A percentile compares a stretch with the other conserved stretches of the same genome.
These are phyloP conservation scores for Esox lucius DNA, from an alignment of 2,797 vertebrate species.

Conservation along the genomic window DNA sequence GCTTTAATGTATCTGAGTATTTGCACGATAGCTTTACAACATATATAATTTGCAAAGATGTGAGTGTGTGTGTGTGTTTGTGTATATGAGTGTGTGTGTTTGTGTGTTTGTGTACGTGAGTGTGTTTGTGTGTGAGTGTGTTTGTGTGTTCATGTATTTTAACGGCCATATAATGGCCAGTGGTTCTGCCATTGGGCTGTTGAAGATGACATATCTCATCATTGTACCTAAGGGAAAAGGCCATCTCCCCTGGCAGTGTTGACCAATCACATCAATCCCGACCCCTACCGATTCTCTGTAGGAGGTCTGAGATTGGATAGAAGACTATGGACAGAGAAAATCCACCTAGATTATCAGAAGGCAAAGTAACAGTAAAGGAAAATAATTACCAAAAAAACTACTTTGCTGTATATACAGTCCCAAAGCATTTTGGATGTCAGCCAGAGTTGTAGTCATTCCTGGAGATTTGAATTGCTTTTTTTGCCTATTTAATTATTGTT, in stretches of 20 bases:
- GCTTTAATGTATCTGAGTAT: slow-evolving; percentile 39
- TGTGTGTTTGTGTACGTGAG: slow-evolving; percentile 20
- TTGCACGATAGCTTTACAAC: slow-evolving; percentile 56
- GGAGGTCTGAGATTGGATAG: not conserved
- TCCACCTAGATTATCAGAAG: not conserved
- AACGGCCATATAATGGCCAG: slow-evolving; percentile 33
- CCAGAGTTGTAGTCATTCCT: too few species aligned
- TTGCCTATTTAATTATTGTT: too few species aligned
- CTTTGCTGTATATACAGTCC: too few species aligned
- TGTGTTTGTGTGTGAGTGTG: slow-evolving; percentile 43
- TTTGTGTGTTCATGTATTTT: not conserved
- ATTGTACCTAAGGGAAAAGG: slow-evolving; percentile 51
- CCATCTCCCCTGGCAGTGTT: slow-evolving; percentile 23
- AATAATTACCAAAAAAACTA: not conserved
- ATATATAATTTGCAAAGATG: slow-evolving; percentile 13
- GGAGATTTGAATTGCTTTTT: too few species aligned
- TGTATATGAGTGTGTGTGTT: slow-evolving; percentile 51
- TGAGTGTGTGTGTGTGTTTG: slow-evolving; percentile 10
- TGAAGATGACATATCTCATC: slow-evolving; percentile 45
- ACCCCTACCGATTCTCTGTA: not conserved
- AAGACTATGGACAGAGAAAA: not conserved
- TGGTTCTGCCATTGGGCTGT: slow-evolving; percentile 40
- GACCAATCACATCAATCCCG: not conserved
- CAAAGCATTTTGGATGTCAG: too few species aligned
- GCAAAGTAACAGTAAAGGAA: not conserved